Evolutionary conservation across 1,140 invertebrate genomes (phyloP).

Genomic region (Lycorma delicatula): DNA sequence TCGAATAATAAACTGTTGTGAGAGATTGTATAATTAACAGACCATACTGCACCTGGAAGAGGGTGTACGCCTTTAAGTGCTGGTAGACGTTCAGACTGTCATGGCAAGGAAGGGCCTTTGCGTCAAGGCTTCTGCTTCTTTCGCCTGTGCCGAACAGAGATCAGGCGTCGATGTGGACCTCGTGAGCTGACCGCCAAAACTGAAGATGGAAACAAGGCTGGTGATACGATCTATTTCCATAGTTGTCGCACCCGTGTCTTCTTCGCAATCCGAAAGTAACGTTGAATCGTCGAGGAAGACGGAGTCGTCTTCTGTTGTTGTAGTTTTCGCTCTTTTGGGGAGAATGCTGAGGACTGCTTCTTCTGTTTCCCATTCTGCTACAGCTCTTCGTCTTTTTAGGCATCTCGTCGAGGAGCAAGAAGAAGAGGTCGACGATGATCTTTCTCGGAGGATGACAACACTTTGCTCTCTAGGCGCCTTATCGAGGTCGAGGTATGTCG

Average conservation of each 20-base stretch:
- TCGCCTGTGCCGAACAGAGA: slow-evolving; percentile 43
- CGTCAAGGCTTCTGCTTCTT: slow-evolving; percentile 39
- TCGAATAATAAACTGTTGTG: neutral
- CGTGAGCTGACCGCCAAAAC: slow-evolving; percentile 43
- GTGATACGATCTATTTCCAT: slow-evolving; percentile 49
- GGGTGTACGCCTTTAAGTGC: neutral
- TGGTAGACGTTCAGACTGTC: slow-evolving; percentile 32
- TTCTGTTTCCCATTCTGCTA: slow-evolving; percentile 44
- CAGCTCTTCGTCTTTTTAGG: slow-evolving; percentile 39
- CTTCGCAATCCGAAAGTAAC: slow-evolving; percentile 34
- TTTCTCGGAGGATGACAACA: slow-evolving; percentile 23
- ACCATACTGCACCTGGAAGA: neutral
- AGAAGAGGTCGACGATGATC: slow-evolving; percentile 11
- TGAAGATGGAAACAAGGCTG: slow-evolving; percentile 46
- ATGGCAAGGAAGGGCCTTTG: slow-evolving; percentile 43
- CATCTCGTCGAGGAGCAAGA: slow-evolving; percentile 24
- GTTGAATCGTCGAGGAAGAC: slow-evolving; percentile 39
- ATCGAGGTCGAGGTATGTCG: slow-evolving; percentile 42
- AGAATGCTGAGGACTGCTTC: slow-evolving; percentile 42
- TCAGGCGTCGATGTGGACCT: slow-evolving; percentile 43
- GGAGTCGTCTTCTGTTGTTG: slow-evolving; percentile 29
- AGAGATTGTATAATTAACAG: neutral
- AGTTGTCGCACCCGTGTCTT: slow-evolving; percentile 33
- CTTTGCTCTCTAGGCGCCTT: slow-evolving; percentile 33
- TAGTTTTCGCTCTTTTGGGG: slow-evolving; percentile 37